Base-by-base conservation (phyloP, 53 echinoderm and acorn worm genomes). In the Echinometra lucunter region DNA sequence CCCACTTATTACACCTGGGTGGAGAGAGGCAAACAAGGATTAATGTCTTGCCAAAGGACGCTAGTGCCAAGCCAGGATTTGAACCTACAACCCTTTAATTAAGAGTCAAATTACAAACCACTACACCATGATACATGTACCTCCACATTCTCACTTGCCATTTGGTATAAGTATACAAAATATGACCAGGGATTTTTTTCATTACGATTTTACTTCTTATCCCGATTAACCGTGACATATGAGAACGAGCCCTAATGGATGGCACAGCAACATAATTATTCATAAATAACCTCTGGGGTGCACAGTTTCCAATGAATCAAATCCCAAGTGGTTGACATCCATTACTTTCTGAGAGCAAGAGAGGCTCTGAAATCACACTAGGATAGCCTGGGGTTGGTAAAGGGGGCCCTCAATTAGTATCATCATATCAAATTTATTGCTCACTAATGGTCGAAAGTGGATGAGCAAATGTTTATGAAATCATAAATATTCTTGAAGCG, bases 241-340 rank as follows among this genome's bases (percentile, higher is more conserved):
- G n/a, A n/a, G n/a, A n/a, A n/a, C n/a, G n/a, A n/a, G n/a, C 82
- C 49, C 23, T 85, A 85, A 85, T 85, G 30, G n/a, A 49, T 12
- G 53, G 16, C n/a, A 47, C 81, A n/a, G 85, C 45, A 85, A 49
- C 49, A 85, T 85, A 85, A 85, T 85, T 49, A 85, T 85, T 85
- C 85, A 85, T 85, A 85, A 85, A 85, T 85, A 85, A 85, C 85
- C 85, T 49, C 49, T 21, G 85, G 85, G 47, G 27, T 85, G 28
- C 49, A 49, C 85, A 85, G 47, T 49, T 27, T 27, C 47, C 85
- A 47, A 85, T 85, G 85, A 85, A 85, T 85, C 85, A 85, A 85
- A 85, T n/a, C 49, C 45, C 2, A 4, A 85, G 85, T 42, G 85
- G 12, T 85, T 49, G 45, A 49, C 85, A 85, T 85, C 85, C 19